Evolutionary conservation across 2,113 vertebrate genomes (phyloP).

Genomic region (Micromys minutus): DNA sequence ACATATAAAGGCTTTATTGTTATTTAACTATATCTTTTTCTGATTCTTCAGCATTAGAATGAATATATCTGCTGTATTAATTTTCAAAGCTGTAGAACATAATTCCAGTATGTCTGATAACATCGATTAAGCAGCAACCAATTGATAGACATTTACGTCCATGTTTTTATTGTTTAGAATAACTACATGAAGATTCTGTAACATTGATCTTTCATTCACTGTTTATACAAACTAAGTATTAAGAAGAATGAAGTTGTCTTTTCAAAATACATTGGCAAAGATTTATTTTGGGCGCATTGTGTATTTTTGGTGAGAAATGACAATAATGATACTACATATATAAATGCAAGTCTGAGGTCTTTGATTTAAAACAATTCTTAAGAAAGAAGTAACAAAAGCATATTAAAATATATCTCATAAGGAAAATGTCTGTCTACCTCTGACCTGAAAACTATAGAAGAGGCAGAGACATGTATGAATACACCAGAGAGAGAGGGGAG

Average conservation of each 20-base stretch:
- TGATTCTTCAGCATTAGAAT: not conserved
- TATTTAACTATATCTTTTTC: not conserved
- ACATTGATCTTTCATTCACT: not conserved
- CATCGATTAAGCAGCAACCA: no score
- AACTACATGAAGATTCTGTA: not conserved
- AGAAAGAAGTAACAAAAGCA: not conserved
- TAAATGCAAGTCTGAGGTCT: not conserved
- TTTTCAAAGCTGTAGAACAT: not conserved
- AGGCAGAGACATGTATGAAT: not conserved
- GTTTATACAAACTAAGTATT: not conserved
- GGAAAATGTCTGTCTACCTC: not conserved
- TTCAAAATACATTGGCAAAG: not conserved
- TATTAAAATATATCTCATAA: not conserved
- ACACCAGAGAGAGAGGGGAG: no score
- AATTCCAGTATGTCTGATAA: not conserved
- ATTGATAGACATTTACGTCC: not conserved
- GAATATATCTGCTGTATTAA: not conserved
- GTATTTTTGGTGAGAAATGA: not conserved
- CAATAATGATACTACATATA: not conserved
- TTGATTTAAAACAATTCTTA: not conserved
- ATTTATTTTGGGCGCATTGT: not conserved
- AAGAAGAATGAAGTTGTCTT: not conserved
- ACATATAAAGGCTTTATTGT: not conserved
- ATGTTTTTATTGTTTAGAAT: not conserved
- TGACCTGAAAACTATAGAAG: not conserved